These are phyloP conservation scores for Gopherus evgoodei DNA, from an alignment of 2,113 vertebrate species.

Conservation along the genomic window DNA sequence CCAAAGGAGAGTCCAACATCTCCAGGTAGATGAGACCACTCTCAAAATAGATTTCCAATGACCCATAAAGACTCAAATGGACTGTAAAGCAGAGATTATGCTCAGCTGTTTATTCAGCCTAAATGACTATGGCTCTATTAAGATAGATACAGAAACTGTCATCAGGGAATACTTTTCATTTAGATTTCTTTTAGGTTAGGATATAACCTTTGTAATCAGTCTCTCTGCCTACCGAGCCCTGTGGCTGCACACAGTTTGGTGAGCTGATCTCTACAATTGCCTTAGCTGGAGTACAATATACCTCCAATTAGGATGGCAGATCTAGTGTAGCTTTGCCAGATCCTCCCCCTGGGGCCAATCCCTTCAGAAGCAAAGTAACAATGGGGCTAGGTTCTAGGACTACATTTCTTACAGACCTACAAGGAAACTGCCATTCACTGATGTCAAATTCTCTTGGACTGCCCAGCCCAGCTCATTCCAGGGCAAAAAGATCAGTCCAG, in stretches of 20 bases:
- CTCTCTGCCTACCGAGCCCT: not conserved
- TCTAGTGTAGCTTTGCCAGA: not conserved
- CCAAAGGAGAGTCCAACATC: not conserved
- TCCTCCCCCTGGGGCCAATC: not conserved
- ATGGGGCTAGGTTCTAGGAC: constrained; percentile 14
- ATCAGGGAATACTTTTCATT: not conserved
- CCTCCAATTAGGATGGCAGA: rapidly evolving
- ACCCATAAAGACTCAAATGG: not conserved
- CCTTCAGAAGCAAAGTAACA: not conserved
- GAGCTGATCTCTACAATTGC: not conserved
- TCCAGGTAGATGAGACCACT: not conserved
- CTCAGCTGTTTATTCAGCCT: not conserved
- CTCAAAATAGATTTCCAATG: not conserved
- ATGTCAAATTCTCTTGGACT: not conserved
- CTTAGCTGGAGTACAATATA: not conserved
- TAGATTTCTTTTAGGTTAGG: not conserved
- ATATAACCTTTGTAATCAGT: not conserved
- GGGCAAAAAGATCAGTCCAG: not conserved
- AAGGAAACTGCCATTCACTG: not conserved
- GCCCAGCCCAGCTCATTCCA: not conserved
- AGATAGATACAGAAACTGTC: not conserved
- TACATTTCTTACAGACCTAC: not conserved
- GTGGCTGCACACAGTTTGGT: not conserved
- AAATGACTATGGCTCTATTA: not conserved
- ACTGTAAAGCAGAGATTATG: not conserved